Evolutionary conservation across 2,113 vertebrate genomes (phyloP).

Genomic region (Pterocles orientalis): DNA sequence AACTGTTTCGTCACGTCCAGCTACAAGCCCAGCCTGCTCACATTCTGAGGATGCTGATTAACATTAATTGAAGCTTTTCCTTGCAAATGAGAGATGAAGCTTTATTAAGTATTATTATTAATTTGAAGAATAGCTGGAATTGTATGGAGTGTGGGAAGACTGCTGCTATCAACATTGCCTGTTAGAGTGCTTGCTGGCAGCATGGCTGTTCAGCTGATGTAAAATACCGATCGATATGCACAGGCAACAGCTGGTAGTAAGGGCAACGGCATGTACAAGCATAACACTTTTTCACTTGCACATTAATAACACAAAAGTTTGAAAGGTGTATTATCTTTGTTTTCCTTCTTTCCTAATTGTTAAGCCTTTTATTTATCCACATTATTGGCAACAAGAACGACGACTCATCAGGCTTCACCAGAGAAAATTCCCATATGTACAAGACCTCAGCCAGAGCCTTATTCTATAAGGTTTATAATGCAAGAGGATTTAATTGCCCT

Average conservation of each 20-base stretch:
- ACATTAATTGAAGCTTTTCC: slow-evolving; percentile 64
- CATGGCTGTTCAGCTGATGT: not conserved
- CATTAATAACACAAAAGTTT: slow-evolving; percentile 23
- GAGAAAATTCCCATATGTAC: slow-evolving; percentile 46
- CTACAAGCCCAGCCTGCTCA: slow-evolving; percentile 38
- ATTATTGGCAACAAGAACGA: not conserved
- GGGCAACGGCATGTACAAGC: not conserved
- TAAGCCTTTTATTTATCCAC: slow-evolving; percentile 31
- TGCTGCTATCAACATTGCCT: not conserved
- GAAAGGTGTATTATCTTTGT: slow-evolving; percentile 20
- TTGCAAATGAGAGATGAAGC: slow-evolving; percentile 42
- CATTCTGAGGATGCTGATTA: slow-evolving; percentile 47
- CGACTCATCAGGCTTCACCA: not conserved
- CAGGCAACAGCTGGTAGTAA: slow-evolving; percentile 20
- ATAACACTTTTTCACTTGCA: not conserved
- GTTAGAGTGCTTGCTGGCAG: slow-evolving; percentile 33
- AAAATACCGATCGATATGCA: not conserved
- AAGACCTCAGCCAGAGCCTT: slow-evolving; percentile 40
- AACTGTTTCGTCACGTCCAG: slow-evolving; percentile 60
- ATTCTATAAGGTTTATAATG: slow-evolving; percentile 44
- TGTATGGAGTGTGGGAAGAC: slow-evolving; percentile 2
- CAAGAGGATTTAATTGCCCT: slow-evolving; percentile 60
- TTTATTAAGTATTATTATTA: slow-evolving; percentile 64
- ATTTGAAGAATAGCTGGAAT: slow-evolving; percentile 53
- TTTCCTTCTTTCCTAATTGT: slow-evolving; percentile 32